Conservation (phyloP, 2,888 invertebrate genomes). For the Hypsopygia costalis region DNA sequence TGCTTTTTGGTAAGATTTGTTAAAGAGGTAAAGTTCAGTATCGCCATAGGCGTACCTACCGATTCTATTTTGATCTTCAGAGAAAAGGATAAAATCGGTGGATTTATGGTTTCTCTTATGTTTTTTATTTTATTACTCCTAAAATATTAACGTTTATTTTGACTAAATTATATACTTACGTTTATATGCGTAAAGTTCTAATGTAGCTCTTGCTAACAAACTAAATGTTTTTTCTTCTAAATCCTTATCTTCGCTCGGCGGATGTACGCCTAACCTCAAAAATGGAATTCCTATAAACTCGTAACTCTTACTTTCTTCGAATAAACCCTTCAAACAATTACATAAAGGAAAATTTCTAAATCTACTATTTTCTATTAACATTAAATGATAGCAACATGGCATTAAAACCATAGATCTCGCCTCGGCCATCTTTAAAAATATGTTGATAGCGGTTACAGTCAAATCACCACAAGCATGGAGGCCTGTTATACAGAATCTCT, state of each 20-base stretch:
- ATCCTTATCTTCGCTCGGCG: conserved; percentile 76
- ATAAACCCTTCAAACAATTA: conserved; percentile 54
- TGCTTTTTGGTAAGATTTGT: too few species aligned
- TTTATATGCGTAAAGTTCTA: conserved; percentile 80
- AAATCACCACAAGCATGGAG: conserved; percentile 91
- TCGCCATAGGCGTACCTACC: too few species aligned
- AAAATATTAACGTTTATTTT: too few species aligned
- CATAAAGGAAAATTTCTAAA: conserved; percentile 87
- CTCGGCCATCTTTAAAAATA: conserved; percentile 81
- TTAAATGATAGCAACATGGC: conserved; percentile 91
- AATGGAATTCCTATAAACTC: conserved; percentile 82
- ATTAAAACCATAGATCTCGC: conserved; percentile 83
- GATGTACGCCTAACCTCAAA: conserved; percentile 86
- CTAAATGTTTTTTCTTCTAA: conserved; percentile 71
- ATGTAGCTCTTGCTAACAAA: conserved; percentile 81
- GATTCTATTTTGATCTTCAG: too few species aligned
- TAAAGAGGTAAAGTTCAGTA: too few species aligned
- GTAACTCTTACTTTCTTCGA: conserved; percentile 41
- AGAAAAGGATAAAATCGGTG: too few species aligned
- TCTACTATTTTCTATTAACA: conserved; percentile 41
- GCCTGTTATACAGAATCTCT: conserved; percentile 72
- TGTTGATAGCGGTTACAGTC: conserved; percentile 82
- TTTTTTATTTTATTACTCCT: too few species aligned
- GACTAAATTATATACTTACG: conserved; percentile 63
- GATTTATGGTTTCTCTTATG: too few species aligned